These are phyloP conservation scores for Agapornis canus DNA, from an alignment of 2,797 vertebrate species.

Conservation along the genomic window DNA sequence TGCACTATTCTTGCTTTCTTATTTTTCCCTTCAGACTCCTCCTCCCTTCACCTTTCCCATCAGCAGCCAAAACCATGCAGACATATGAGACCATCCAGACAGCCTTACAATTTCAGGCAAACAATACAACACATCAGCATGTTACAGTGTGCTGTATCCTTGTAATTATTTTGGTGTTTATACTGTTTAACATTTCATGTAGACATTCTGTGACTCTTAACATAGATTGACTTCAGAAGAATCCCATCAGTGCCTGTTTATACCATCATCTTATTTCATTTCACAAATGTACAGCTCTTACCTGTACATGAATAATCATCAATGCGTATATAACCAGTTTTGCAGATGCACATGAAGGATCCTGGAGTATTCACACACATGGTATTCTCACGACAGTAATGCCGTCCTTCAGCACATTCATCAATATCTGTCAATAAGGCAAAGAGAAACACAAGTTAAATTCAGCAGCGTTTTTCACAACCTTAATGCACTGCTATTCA, in stretches of 20 bases:
- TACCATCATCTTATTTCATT: background rate
- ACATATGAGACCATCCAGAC: background rate
- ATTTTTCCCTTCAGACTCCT: background rate
- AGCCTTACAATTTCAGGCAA: background rate
- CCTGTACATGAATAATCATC: conserved; percentile 97
- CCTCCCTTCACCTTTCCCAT: background rate
- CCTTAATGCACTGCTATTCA: rapidly evolving
- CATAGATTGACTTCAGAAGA: background rate
- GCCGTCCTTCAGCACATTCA: conserved; percentile 91
- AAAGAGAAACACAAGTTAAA: background rate
- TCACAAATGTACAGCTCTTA: conserved; percentile 58
- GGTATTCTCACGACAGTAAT: conserved; percentile 94
- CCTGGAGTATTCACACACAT: conserved; percentile 92
- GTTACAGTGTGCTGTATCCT: background rate
- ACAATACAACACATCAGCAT: background rate
- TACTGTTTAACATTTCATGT: background rate
- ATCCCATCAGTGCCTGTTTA: background rate
- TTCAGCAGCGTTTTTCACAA: background rate
- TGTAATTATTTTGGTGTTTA: background rate
- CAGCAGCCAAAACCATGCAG: background rate
- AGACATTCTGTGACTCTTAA: background rate
- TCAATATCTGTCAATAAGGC: conserved; percentile 84
- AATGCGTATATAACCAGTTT: conserved; percentile 91
- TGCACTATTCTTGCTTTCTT: background rate
- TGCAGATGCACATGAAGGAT: conserved; percentile 95